phyloP scores from a whole-genome alignment of 2,888 invertebrate species.

The Scaptomyza tumidula region DNA sequence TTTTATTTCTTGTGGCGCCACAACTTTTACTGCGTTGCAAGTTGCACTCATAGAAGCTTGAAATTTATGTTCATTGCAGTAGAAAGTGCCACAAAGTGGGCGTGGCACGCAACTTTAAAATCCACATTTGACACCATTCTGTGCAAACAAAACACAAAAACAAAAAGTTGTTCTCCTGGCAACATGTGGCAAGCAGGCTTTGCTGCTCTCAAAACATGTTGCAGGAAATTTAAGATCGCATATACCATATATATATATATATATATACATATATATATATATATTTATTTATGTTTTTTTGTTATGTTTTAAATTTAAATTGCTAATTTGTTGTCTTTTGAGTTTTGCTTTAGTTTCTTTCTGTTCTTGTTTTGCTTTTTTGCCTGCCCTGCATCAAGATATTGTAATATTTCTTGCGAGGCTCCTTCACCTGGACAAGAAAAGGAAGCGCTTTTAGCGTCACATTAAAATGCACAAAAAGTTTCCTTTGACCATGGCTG shows the following conservation, averaged over 20 bases:
- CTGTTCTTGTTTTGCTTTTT: slow-evolving; percentile 13
- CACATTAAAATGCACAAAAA: slow-evolving; percentile 55
- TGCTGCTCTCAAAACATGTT: background rate
- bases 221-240: too few relatives aligned
- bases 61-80: slow-evolving; percentile 51
- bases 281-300: slow-evolving; percentile 6
- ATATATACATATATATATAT: slow-evolving; percentile 9
- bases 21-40: slow-evolving; percentile 48
- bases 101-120: slow-evolving; percentile 34
- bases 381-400: slow-evolving; percentile 25
- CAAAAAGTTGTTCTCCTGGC: slow-evolving; percentile 13
- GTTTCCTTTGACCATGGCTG: slow-evolving; percentile 25
- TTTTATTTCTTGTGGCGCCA: slow-evolving; percentile 27
- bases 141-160: background rate
- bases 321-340: slow-evolving; percentile 48
- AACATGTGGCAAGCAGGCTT: slow-evolving; percentile 19
- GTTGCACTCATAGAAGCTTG: slow-evolving; percentile 54
- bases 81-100: slow-evolving; percentile 65
- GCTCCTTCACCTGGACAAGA: slow-evolving; percentile 31
- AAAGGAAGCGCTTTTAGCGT: slow-evolving; percentile 12
- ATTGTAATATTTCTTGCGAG: slow-evolving; percentile 34
- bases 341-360: slow-evolving; percentile 13
- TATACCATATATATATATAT: background rate
- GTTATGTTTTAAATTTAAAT: slow-evolving; percentile 41
- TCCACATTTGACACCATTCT: slow-evolving; percentile 56